Evolutionary conservation across 2,888 invertebrate species (phyloP).

Genomic region (Oasisia sp.): DNA sequence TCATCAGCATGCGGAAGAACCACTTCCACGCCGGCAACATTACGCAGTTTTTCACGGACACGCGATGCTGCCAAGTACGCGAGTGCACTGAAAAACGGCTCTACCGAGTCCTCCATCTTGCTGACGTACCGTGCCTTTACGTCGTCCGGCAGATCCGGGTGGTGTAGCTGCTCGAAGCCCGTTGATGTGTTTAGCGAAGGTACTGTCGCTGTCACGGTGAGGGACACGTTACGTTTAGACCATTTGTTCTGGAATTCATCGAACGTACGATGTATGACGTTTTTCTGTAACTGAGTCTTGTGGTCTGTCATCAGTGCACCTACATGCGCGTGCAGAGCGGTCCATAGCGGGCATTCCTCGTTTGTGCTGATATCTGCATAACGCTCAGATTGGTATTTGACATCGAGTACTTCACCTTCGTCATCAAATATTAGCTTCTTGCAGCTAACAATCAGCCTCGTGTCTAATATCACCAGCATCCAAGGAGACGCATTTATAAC

Average conservation of each 20-base stretch:
- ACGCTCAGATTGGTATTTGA: not conserved
- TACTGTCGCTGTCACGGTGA: not conserved
- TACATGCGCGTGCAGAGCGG: not conserved
- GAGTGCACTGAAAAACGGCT: not conserved
- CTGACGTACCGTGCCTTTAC: not conserved
- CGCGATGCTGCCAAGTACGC: not conserved
- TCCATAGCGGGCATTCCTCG: not conserved
- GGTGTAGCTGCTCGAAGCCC: not conserved
- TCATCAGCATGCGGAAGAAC: not conserved
- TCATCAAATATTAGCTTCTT: not conserved
- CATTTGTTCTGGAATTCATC: not conserved
- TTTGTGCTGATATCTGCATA: not conserved
- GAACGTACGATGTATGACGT: not conserved
- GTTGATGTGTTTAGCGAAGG: not conserved
- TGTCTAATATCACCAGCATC: not conserved
- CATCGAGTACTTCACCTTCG: not conserved
- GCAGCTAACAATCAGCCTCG: not conserved
- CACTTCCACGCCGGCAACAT: not conserved
- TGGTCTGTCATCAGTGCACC: not conserved
- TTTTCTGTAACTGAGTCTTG: not conserved
- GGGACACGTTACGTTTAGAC: not conserved
- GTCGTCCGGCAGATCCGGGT: not conserved
- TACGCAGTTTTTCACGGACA: not conserved
- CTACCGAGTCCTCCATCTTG: not conserved
- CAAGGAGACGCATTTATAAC: not conserved